Evolutionary conservation across 2,113 vertebrate species (phyloP).

Genomic region (Empidonax traillii): DNA sequence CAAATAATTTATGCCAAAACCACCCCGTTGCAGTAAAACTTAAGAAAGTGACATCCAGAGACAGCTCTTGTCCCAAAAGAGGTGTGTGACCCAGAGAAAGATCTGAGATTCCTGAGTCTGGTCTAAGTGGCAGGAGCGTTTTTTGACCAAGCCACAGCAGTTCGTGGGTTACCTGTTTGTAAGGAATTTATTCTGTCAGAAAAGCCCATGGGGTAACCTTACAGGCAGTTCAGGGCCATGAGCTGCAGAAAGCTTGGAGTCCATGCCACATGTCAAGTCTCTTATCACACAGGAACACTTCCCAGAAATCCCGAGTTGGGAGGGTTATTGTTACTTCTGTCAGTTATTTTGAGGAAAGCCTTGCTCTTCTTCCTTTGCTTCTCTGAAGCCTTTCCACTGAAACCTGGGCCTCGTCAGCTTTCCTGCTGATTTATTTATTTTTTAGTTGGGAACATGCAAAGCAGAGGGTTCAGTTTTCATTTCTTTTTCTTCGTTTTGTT

Average conservation of each 20-base stretch:
- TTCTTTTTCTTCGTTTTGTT: background rate
- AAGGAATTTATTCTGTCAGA: background rate
- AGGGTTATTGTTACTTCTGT: background rate
- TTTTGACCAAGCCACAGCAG: background rate
- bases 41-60: background rate
- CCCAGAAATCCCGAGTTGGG: background rate
- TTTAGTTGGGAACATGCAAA: background rate
- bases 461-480: background rate
- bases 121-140: background rate
- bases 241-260: background rate
- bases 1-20: background rate
- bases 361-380: background rate
- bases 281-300: background rate
- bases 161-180: background rate
- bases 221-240: background rate
- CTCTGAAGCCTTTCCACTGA: background rate
- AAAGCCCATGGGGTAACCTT: background rate
- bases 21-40: background rate
- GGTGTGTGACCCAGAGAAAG: background rate
- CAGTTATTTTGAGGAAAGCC: background rate
- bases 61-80: background rate
- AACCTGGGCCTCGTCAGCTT: background rate
- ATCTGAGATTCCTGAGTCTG: background rate
- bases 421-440: background rate
- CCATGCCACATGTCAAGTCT: background rate